Percentiles rank a stretch among this genome's conserved stretches.
Evolutionary conservation across 1,140 invertebrate genomes (phyloP).

Genomic region (Drosophila sp.): DNA sequence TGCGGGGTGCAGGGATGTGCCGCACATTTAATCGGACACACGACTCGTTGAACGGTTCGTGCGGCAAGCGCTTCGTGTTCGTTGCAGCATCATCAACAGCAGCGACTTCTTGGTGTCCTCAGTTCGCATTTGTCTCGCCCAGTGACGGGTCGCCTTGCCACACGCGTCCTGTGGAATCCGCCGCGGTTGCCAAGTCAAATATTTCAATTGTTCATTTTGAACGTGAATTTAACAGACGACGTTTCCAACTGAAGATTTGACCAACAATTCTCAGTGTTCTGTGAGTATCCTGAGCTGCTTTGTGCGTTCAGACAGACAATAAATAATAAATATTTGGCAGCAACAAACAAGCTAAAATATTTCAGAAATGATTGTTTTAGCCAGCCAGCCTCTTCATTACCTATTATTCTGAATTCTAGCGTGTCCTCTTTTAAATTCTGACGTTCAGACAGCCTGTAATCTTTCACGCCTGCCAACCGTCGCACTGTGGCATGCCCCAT

Average conservation of each 20-base stretch:
- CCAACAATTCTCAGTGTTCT: neutral
- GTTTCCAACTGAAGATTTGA: conserved; percentile 3
- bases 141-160: conserved; percentile 37
- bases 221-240: neutral
- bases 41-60: conserved; percentile 7
- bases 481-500: conserved; percentile 11
- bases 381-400: no score
- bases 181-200: neutral
- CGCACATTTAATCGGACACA: conserved; percentile 9
- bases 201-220: conserved; percentile 4
- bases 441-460: conserved; percentile 10
- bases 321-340: neutral
- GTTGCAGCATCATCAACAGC: conserved; percentile 35
- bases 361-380: no score
- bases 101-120: conserved; percentile 15
- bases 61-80: conserved; percentile 27
- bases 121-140: conserved; percentile 48
- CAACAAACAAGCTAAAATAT: no score
- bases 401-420: neutral
- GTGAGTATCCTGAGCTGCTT: neutral
- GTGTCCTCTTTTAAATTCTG: neutral
- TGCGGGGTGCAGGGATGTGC: neutral
- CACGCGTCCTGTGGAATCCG: conserved; percentile 6
- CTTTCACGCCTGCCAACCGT: conserved; percentile 19
- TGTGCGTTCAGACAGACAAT: neutral